Base-by-base conservation (phyloP, 2,797 vertebrate species). In the Gymnoscopelus braueri region DNA sequence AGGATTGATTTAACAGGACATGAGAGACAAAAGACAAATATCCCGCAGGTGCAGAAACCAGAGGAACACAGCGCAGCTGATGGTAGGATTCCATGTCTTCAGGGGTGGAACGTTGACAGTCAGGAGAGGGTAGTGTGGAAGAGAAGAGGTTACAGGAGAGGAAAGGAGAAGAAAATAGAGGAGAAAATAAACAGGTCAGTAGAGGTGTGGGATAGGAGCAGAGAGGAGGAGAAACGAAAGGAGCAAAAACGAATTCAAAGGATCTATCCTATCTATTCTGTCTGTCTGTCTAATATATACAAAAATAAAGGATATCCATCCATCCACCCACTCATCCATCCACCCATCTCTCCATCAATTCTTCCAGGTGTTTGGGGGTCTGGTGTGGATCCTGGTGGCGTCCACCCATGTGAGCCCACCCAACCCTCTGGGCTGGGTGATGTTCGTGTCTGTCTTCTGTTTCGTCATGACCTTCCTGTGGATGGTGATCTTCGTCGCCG, bases 381-480 rank as follows among this genome's bases (percentile, higher is more conserved):
- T 98, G 24, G 96, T 98, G 13, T 98, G 96, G 96, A 97, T 95
- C 66, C 93, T 98, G 74, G 88, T 98, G 44, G 94, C 96, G 0
- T 93, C 95, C 0, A 93, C 93, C 0, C 48, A 0, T 0, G 74
- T 96, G 10, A 0, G 0, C 0, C 0, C 0, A 0, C 0, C 72
- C 0, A 78, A 94, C 0, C 49, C 93, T 66, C 91, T 94, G 88
- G 96, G 95, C 71, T 97, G 96, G 96, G 95, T 97, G 87, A 97
- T 97, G 96, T 97, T 96, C 2, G 95, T 97, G 64, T 97, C 96
- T 0, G 85, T 97, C 71, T 96, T 95, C 88, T 97, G 96, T 89
- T 97, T 97, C 0, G 2, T 96, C 79, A 87, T 94, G 84, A 94
- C 96, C 59, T 89, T 77, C 52, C 83, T 97, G 65, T 89, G 96